Evolutionary conservation across 1,140 invertebrate genomes (phyloP).

Genomic region (Delia radicum): DNA sequence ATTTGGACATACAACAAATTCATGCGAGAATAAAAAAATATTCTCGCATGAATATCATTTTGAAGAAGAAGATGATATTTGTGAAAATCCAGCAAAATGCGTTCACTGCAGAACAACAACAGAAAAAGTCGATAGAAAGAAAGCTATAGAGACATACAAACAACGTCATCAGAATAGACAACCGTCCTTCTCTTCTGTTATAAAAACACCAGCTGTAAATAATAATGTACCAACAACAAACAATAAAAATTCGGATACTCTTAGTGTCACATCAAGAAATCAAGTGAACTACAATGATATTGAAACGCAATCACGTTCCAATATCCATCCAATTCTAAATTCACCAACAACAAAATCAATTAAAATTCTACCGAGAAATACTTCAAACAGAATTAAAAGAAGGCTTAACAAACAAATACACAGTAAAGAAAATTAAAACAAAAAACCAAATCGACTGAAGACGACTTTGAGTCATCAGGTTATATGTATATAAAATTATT

Average conservation of each 20-base stretch:
- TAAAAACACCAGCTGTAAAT: not conserved
- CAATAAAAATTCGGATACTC: not conserved
- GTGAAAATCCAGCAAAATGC: conserved; percentile 27
- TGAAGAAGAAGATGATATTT: not conserved
- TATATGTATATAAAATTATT: not conserved
- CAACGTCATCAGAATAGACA: not conserved
- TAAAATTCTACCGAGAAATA: not conserved
- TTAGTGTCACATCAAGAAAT: not conserved
- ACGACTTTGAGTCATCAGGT: not conserved
- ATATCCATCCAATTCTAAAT: not conserved
- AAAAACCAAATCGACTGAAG: not conserved
- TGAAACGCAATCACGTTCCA: not conserved
- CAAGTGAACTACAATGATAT: not conserved
- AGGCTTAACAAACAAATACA: not conserved
- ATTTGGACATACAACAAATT: not conserved
- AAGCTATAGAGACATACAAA: not conserved
- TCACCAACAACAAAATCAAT: not conserved
- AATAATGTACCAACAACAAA: not conserved
- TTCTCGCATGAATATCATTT: not conserved
- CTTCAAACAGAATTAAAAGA: not conserved
- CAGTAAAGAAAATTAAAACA: not conserved
- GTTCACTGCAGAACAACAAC: conserved; percentile 35
- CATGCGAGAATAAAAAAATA: not conserved
- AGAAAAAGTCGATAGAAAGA: conserved; percentile 21
- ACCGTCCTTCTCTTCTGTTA: not conserved